A percentile compares a stretch with the other conserved stretches of the same genome.
Evolutionary conservation across 2,797 vertebrate species (phyloP).

Genomic region (Schizothorax lantsangensis): DNA sequence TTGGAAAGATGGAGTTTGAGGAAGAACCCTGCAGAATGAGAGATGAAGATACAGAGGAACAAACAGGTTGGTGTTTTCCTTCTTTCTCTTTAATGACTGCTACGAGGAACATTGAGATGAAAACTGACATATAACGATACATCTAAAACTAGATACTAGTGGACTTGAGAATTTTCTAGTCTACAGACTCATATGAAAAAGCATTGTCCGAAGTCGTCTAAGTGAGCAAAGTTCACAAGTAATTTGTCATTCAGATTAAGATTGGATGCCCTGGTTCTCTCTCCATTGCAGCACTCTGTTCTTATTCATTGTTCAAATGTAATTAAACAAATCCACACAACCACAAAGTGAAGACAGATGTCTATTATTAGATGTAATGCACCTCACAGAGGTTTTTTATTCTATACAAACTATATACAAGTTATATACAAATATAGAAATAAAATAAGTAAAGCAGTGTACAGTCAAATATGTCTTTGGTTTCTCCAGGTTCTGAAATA

Average conservation of each 20-base stretch:
- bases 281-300: background rate
- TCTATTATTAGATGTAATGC: background rate
- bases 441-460: background rate
- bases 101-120: too few species aligned
- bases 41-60: conserved; percentile 1
- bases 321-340: background rate
- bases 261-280: too few species aligned
- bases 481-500: background rate
- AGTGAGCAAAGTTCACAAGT: background rate
- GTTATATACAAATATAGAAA: background rate
- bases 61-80: background rate
- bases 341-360: background rate
- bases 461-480: background rate
- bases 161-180: too few species aligned
- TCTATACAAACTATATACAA: background rate
- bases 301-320: background rate
- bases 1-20: background rate
- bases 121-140: too few species aligned
- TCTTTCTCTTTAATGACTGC: background rate
- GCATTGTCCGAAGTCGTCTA: background rate
- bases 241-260: too few species aligned
- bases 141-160: too few species aligned
- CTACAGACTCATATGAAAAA: background rate
- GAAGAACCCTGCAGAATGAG: background rate
- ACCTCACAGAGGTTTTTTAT: background rate